A percentile compares a stretch with the other conserved stretches of the same genome.
These are phyloP conservation scores for Ladona fulva DNA, from an alignment of 1,140 invertebrate genomes.

Conservation along the genomic window DNA sequence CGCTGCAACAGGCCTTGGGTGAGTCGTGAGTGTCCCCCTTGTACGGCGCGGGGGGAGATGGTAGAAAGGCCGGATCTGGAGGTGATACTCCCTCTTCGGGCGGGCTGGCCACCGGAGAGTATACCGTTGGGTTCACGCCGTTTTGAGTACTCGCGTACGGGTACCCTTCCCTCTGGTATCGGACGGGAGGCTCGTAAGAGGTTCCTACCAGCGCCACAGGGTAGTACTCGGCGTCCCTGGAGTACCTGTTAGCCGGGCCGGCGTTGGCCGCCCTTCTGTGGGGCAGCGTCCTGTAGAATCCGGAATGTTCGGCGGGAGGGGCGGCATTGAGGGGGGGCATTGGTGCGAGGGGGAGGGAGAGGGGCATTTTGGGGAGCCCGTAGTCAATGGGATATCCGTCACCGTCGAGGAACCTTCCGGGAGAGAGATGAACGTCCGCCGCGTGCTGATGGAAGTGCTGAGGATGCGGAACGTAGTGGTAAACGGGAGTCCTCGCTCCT, in stretches of 20 bases:
- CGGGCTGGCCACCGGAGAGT: conserved; percentile 40
- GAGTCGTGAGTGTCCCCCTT: conserved; percentile 15
- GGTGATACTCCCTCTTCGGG: conserved; percentile 30
- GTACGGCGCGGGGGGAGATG: conserved; percentile 21
- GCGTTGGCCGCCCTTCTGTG: conserved; percentile 52
- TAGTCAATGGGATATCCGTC: conserved; percentile 73
- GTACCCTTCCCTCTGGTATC: conserved; percentile 71
- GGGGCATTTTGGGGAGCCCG: conserved; percentile 57
- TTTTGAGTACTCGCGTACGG: conserved; percentile 41
- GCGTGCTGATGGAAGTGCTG: conserved; percentile 44
- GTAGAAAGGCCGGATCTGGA: conserved; percentile 29
- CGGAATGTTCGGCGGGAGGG: conserved; percentile 34
- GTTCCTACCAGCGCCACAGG: conserved; percentile 32
- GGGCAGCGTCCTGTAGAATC: conserved; percentile 57
- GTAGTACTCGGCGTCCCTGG: conserved; percentile 57
- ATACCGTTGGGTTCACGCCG: conserved; percentile 31
- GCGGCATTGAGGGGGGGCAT: conserved; percentile 29
- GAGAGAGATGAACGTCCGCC: conserved; percentile 56
- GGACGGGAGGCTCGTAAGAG: conserved; percentile 40
- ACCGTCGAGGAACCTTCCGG: conserved; percentile 55
- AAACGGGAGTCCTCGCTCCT: not conserved
- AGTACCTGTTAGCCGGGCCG: conserved; percentile 45
- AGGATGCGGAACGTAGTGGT: conserved; percentile 40
- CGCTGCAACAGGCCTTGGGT: not conserved
- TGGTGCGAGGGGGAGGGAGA: conserved; percentile 40